Base-by-base conservation (phyloP, 2,797 vertebrate species). In the Myiotriccus ornatus region DNA sequence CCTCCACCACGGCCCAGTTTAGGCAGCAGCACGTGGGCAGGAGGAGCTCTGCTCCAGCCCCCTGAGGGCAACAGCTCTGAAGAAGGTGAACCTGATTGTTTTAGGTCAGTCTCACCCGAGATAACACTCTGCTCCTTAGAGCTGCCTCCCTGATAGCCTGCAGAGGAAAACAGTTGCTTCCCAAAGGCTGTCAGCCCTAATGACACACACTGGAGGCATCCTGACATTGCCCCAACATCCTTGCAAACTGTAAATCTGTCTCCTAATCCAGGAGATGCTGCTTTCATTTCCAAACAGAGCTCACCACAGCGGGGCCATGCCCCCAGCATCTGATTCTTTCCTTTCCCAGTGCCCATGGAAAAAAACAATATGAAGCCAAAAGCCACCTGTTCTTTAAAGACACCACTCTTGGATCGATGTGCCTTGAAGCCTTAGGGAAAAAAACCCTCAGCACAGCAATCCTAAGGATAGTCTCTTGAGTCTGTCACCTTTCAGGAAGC, bases 251-350 rank as follows among this genome's bases (percentile, higher is more conserved):
- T 11, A 13, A 13, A 49, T n/a, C 25, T 39, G 27, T 2, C 47
- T 12, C 47, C 47, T 76, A 55, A 65, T 19, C 34, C 43, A 76
- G 81, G 35, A 92, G 32, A 57, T 2, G 1, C 37, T 32, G 41
- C 41, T 87, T 56, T 21, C 17, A 14, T 64, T 73, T 80, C 37
- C 64, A 57, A 64, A 46, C 12, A 47, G 47, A 87, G 59, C 22
- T 76, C 30, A 65, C 32, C 7, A 35, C 1, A 37, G 70, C 2
- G 2, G 43, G 37, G 19, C 37, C 6, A 1, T 21, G n/a, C 3
- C 44, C 12, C 30, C 3, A 1, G 43, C 53, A 84, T 18, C 30
- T 55, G 43, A 84, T 84, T 57, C 73, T 55, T 78, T 81, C 49
- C 57, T 65, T 89, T 35, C 52, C 34, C 63, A 14, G 9, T 41